A percentile compares a stretch with the other conserved stretches of the same genome.
Evolutionary conservation across 2,888 invertebrate species (phyloP).

Genomic region (Habrosyne pyritoides): DNA sequence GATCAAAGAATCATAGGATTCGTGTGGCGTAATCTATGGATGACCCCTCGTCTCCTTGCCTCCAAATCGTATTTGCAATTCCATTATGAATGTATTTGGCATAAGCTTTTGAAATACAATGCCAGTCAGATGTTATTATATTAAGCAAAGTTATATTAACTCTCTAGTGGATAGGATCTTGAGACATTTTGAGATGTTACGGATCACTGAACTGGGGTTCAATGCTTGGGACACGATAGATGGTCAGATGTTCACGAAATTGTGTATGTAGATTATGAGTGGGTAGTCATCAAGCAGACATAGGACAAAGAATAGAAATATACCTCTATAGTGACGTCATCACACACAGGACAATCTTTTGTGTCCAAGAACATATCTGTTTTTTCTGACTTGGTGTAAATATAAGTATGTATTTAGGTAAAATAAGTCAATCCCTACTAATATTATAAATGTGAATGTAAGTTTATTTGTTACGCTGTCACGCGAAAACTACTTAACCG

Average conservation of each 20-base stretch:
- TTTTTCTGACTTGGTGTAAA: too few relatives aligned
- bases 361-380: too few relatives aligned
- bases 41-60: too few relatives aligned
- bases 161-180: not conserved
- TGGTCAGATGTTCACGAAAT: not conserved
- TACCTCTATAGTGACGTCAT: too few relatives aligned
- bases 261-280: not conserved
- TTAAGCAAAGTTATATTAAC: not conserved
- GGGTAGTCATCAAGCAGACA: not conserved
- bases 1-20: too few relatives aligned
- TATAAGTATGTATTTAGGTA: too few relatives aligned
- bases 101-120: not conserved
- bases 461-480: too few relatives aligned
- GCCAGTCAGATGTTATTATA: not conserved
- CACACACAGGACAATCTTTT: too few relatives aligned
- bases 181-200: not conserved
- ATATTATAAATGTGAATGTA: too few relatives aligned
- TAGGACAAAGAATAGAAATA: not conserved
- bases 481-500: too few relatives aligned
- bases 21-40: too few relatives aligned
- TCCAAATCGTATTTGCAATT: not conserved
- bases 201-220: not conserved
- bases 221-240: not conserved
- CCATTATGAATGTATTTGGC: not conserved
- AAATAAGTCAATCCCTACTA: too few relatives aligned